These are phyloP conservation scores for Meandrusa payeni DNA, from an alignment of 2,888 invertebrate genomes.

Conservation along the genomic window DNA sequence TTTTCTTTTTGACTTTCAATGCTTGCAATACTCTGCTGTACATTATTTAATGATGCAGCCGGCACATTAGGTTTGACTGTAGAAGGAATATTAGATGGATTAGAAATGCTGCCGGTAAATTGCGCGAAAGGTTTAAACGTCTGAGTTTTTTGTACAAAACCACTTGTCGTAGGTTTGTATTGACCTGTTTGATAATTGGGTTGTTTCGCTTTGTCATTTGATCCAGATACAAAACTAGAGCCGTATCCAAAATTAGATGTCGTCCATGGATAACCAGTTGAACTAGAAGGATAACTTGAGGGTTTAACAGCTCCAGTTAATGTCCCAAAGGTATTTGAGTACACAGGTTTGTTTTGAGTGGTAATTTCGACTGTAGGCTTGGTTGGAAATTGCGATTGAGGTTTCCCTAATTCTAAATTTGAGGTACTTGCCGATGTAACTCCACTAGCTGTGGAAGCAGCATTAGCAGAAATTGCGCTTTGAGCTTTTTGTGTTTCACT, in stretches of 20 bases:
- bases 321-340: constrained; percentile 13
- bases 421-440: background rate
- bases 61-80: constrained; percentile 5
- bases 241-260: background rate
- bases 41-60: constrained; percentile 1
- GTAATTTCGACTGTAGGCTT: background rate
- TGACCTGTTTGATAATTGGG: background rate
- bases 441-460: background rate
- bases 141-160: background rate
- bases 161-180: constrained; percentile 1
- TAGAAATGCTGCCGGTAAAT: background rate
- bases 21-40: constrained; percentile 6
- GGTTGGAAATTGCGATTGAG: constrained; percentile 1
- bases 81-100: background rate
- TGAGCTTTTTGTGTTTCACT: background rate
- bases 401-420: background rate
- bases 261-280: background rate
- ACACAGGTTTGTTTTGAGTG: constrained; percentile 7
- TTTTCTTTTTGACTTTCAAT: no score
- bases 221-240: constrained; percentile 4
- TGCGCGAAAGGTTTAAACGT: background rate
- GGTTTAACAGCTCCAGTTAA: constrained; percentile 11
- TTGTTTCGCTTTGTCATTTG: constrained; percentile 11
- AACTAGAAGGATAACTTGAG: background rate
- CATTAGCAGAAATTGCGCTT: background rate